Evolutionary conservation across 2,113 vertebrate species (phyloP).

Genomic region (Catharus bicknelli): DNA sequence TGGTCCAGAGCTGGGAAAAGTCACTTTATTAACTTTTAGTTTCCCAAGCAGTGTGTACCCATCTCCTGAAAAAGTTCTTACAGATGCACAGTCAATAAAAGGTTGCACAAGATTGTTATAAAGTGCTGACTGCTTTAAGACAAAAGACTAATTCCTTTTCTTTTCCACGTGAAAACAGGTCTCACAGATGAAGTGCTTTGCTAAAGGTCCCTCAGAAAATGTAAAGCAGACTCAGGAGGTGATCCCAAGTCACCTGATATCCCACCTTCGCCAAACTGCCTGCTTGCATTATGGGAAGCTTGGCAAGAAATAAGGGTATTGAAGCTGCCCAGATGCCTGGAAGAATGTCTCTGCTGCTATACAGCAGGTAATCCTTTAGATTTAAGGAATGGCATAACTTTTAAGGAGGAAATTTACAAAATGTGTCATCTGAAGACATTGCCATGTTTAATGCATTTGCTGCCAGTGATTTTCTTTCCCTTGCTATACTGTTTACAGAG

Average conservation of each 20-base stretch:
- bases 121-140: neutral
- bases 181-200: neutral
- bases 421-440: conserved; percentile 36
- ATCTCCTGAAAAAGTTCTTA: neutral
- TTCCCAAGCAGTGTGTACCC: neutral
- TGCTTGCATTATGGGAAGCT: neutral
- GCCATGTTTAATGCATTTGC: conserved; percentile 59
- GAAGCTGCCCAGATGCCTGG: neutral
- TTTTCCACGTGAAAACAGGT: neutral
- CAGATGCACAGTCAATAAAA: neutral
- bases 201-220: neutral
- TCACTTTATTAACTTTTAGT: neutral
- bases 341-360: neutral
- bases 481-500: conserved; percentile 57
- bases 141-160: neutral
- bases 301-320: neutral
- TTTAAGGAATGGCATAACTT: conserved; percentile 42
- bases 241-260: neutral
- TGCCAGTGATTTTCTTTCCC: conserved; percentile 48
- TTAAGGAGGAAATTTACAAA: conserved; percentile 35
- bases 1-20: neutral
- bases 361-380: conserved; percentile 20
- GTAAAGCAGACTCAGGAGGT: neutral
- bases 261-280: neutral
- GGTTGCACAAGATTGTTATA: neutral